Evolutionary conservation across 30 jellyfish, hydroid and myxozoan species (phyloP).

Genomic region (Pseudorhiza aurosa): DNA sequence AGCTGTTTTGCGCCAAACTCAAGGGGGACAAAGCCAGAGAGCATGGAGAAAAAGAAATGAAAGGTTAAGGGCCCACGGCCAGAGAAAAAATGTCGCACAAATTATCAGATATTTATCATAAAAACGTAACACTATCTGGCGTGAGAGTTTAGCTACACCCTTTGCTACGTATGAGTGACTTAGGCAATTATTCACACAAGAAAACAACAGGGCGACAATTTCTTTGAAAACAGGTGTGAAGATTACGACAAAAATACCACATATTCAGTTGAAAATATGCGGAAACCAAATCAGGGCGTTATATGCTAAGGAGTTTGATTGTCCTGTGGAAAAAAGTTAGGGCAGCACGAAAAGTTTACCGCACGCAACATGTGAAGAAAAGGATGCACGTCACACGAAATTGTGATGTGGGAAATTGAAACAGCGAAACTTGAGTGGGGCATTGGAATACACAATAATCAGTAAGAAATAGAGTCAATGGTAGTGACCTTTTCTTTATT

Average conservation of each 20-base stretch:
- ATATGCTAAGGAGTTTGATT: neutral
- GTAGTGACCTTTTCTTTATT: too few species aligned
- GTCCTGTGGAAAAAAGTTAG: neutral
- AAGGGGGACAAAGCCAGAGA: too few species aligned
- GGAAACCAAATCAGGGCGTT: neutral
- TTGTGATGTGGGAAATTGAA: too few species aligned
- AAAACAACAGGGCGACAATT: neutral
- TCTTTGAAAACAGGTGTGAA: neutral
- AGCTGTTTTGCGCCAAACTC: too few species aligned
- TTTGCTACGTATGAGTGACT: neutral
- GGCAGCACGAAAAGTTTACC: neutral
- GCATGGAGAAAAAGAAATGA: too few species aligned
- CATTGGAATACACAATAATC: too few species aligned
- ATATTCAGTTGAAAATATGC: neutral
- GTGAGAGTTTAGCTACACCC: conserved; percentile 7
- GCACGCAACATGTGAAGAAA: neutral
- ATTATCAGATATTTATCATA: neutral
- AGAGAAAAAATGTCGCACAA: too few species aligned
- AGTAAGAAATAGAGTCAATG: too few species aligned
- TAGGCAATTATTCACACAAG: neutral
- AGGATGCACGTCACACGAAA: too few species aligned
- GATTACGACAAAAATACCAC: neutral
- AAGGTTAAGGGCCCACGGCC: too few species aligned
- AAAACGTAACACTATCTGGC: neutral
- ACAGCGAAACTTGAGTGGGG: too few species aligned